phyloP scores from a whole-genome alignment of 2,797 vertebrate species.

The Tenualosa ilisha region DNA sequence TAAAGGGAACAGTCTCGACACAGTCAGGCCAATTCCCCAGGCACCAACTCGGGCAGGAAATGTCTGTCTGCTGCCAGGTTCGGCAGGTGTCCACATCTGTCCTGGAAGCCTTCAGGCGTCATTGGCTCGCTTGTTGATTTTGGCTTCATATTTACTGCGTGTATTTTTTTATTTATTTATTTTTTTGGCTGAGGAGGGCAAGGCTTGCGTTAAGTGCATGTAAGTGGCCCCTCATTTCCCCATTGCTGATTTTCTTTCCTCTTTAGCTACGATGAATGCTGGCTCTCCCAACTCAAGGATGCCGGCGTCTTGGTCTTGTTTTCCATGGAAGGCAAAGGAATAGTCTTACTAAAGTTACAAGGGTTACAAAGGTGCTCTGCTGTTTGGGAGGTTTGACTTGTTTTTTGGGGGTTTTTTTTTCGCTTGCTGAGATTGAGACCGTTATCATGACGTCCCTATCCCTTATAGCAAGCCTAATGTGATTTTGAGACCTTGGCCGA shows the following conservation, averaged over 20 bases:
- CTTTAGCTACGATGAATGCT: background rate
- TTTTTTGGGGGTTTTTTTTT: background rate
- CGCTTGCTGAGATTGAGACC: background rate
- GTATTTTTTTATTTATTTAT: background rate
- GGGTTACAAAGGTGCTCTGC: background rate
- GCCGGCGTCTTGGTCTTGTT: background rate
- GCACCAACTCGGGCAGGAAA: slow-evolving; percentile 68
- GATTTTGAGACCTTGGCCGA: background rate
- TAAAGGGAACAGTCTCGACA: slow-evolving; percentile 8
- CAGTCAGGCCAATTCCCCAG: slow-evolving; percentile 20
- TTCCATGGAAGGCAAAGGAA: background rate
- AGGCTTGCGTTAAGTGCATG: slow-evolving; percentile 61
- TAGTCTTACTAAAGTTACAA: background rate
- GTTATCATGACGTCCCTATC: background rate
- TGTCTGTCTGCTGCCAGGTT: slow-evolving; percentile 70
- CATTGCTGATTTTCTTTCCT: background rate
- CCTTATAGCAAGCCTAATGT: background rate
- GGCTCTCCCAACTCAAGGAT: background rate
- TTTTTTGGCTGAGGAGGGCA: slow-evolving; percentile 59
- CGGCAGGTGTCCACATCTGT: slow-evolving; percentile 67
- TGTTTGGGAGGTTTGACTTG: background rate
- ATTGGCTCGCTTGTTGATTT: slow-evolving; percentile 71
- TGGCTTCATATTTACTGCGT: slow-evolving; percentile 71
- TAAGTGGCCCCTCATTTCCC: slow-evolving; percentile 17
- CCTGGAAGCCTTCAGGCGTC: slow-evolving; percentile 67